phyloP scores from a whole-genome alignment of 2,113 vertebrate genomes.

The Mustelus asterias region DNA sequence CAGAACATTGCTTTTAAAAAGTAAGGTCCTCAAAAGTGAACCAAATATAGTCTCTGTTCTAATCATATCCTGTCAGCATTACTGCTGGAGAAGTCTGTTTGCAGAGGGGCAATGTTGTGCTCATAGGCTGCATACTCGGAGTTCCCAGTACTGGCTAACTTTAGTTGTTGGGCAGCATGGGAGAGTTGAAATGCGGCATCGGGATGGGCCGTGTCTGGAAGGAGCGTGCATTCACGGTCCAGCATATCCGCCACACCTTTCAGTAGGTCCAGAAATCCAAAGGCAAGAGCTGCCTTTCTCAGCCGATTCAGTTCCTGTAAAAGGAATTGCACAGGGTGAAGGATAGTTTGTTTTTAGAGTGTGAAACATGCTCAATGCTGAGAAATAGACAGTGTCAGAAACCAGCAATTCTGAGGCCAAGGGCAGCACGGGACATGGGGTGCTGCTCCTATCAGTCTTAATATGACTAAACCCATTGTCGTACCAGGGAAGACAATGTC shows the following conservation, averaged over 20 bases:
- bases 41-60: not conserved
- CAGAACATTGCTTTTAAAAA: not conserved
- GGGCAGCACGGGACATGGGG: not conserved
- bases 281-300: constrained; percentile 86
- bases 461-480: not conserved
- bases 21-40: constrained; percentile 32
- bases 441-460: not conserved
- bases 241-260: constrained; percentile 91
- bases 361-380: not conserved
- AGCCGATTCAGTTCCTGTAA: constrained; percentile 88
- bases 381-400: not conserved
- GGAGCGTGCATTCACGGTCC: constrained; percentile 86
- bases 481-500: not conserved
- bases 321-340: not conserved
- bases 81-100: constrained; percentile 88
- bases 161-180: constrained; percentile 89
- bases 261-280: constrained; percentile 91
- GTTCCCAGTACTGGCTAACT: constrained; percentile 78
- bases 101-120: constrained; percentile 86
- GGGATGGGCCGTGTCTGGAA: constrained; percentile 86
- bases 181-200: constrained; percentile 93
- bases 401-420: not conserved
- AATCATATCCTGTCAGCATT: constrained; percentile 62
- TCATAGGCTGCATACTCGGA: constrained; percentile 80
- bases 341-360: not conserved